Conservation (phyloP, 2,888 invertebrate genomes). For the Galeruca laticollis region DNA sequence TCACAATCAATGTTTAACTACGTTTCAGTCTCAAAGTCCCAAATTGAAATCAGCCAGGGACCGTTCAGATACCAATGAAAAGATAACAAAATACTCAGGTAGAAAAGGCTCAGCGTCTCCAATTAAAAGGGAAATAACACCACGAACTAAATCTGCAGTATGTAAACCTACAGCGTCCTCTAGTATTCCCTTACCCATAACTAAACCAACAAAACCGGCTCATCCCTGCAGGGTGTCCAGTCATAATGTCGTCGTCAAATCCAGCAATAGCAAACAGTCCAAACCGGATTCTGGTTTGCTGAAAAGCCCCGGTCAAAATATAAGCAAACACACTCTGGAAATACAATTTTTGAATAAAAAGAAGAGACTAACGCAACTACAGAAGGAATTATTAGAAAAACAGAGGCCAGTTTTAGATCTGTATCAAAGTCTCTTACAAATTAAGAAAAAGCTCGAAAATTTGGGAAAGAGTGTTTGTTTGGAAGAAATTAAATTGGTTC, state of each 20-base stretch:
- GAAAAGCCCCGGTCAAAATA: conserved; percentile 33
- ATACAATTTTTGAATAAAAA: conserved; percentile 62
- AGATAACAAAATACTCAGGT: background rate
- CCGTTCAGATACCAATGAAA: background rate
- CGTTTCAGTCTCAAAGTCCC: conserved; percentile 27
- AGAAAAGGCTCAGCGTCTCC: conserved; percentile 9
- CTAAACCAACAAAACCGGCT: conserved; percentile 6
- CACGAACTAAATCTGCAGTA: conserved; percentile 20
- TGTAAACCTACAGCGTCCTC: conserved; percentile 15
- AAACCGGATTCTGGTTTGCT: conserved; percentile 39
- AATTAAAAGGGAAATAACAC: conserved; percentile 11
- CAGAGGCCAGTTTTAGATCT: conserved; percentile 61
- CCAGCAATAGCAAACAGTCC: conserved; percentile 24
- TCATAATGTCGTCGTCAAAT: conserved; percentile 36
- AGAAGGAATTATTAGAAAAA: conserved; percentile 59
- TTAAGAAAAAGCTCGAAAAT: conserved; percentile 61
- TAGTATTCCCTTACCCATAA: conserved; percentile 26
- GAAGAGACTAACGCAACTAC: conserved; percentile 57
- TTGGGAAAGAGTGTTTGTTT: conserved; percentile 58
- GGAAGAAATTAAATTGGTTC: conserved; percentile 56
- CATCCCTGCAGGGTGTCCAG: conserved; percentile 16
- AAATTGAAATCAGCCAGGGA: background rate
- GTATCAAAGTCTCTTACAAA: conserved; percentile 59
- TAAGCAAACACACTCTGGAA: conserved; percentile 59
- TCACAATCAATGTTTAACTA: too few relatives aligned